A percentile compares a stretch with the other conserved stretches of the same genome.
phyloP scores from a whole-genome alignment of 2,888 invertebrate genomes.

The Nemotelus nigrinus region DNA sequence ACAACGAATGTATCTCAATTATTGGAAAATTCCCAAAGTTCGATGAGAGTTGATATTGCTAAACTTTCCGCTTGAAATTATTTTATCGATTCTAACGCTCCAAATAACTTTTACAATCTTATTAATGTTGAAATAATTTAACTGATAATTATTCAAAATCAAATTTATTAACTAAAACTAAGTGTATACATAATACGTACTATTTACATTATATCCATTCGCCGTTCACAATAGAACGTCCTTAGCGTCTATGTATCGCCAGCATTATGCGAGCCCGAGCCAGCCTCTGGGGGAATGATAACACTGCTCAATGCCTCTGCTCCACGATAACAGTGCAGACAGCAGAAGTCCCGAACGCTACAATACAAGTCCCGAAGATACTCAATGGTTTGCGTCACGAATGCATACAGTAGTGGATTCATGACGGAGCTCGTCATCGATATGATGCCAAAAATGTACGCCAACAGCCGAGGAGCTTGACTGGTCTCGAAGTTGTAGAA shows the following conservation, averaged over 20 bases:
- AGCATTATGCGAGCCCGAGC: background rate
- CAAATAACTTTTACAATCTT: no score
- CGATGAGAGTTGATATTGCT: no score
- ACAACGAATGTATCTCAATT: no score
- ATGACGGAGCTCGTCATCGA: conserved; percentile 68
- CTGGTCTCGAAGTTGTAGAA: conserved; percentile 58
- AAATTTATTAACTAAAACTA: no score
- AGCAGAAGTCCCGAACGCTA: background rate
- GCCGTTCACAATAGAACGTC: no score
- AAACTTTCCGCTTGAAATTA: no score
- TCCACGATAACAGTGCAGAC: background rate
- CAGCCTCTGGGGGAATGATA: background rate
- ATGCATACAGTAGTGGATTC: conserved; percentile 72
- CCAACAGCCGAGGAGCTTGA: conserved; percentile 64
- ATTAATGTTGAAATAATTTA: no score
- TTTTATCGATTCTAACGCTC: no score
- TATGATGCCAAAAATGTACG: conserved; percentile 66
- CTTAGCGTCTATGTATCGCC: background rate
- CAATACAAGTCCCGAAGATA: conserved; percentile 42
- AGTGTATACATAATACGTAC: no score
- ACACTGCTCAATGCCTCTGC: background rate
- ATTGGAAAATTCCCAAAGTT: no score
- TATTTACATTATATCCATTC: no score
- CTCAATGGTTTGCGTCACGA: conserved; percentile 67
- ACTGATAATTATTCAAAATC: no score